Evolutionary conservation across 1,140 invertebrate genomes (phyloP), one percentile per base, ranked within the genome.

Genomic region (Drosophila ananassae): DNA sequence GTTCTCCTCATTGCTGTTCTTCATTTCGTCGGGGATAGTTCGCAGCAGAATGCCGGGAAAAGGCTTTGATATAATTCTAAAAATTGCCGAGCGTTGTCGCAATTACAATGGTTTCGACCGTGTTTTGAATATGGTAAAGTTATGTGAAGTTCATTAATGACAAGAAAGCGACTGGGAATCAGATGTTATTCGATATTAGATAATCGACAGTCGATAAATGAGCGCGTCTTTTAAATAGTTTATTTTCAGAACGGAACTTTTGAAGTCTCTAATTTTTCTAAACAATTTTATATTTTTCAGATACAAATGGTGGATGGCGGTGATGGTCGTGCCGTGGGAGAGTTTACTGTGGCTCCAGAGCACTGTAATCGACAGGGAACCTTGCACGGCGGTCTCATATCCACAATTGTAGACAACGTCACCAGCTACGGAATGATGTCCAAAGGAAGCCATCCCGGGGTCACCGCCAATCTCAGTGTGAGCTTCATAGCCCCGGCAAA

Each of bases 321-420:
- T 2, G 54, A 84, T 46, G 90, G 84, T 22, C 60, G 74, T 41
- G 77, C 59, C 2, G 41, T 90, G 24, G 79, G 67, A 0, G 95
- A 98, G 92, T 94, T 99, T 78, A 94, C 93, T 82, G 94, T 99
- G 1, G 92, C 92, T 0, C 92, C 95, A 30, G 95, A 97, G 71
- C 96, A 98, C 91, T 91, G 95, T 2, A 99, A 99, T 92, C 81
- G 92, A 12, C 92, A 92, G 46, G 97, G 97, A 1, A 94, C 94
- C 0, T 91, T 98, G 7, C 97, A 98, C 92, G 97, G 97, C 13
- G 97, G 97, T 5, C 94, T 96, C 67, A 96, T 95, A 2, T 95
- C 95, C 9, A 96, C 96, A 2, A 89, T 98, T n/a, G 94, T 98
- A 7, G 98, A 99, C 92, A 93, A 94, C 56, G 90, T 98, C 12